Base-by-base conservation (phyloP, 2,113 vertebrate genomes). In the Oncorhynchus gorbuscha region DNA sequence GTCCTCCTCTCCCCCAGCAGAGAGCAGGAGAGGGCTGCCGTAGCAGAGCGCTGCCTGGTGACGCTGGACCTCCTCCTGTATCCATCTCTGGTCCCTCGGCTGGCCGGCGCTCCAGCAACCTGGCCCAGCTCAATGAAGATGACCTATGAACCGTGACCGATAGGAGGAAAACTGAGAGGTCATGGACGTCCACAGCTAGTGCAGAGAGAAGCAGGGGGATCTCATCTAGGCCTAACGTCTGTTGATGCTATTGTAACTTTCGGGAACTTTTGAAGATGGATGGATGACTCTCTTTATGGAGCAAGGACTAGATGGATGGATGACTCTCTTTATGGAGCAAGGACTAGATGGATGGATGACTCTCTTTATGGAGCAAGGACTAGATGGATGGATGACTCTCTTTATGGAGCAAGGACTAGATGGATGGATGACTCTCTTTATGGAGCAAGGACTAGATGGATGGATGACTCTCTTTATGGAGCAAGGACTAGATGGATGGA, bases 71-170 rank as follows among this genome's bases (percentile, higher is more conserved):
- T 79, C 64, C 83, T 78, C 77, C 76, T 0, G 0, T 85, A 32
- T 82, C 80, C 1, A 86, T 84, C 24, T 83, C 86, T 3, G 78
- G 78, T 7, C 73, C 80, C 12, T 89, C 75, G 3, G 86, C 81
- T 12, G 89, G 89, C 69, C 91, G 91, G 26, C 87, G 92, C 20
- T 88, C 92, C 39, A 93, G 92, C 82, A 93, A 93, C 87, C 91
- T 97, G 71, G 92, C 95, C 79, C 94, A 95, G 90, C 91, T 97
- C 61, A 93, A 93, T 7, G 96, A 97, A 87, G 96, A 97, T 58
- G 96, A 97, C 88, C 90, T 96, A 85, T 97, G 89, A 93, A 92
- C 84, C 83, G 75, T 81, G 79, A 22, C 59, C 7, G 24, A 0
- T 61, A 76, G 51, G 12, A 51, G 9, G 49, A 51, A 14, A 11